Conservation (phyloP, 2,888 invertebrate species). For the Aleiodes leptofemur region DNA sequence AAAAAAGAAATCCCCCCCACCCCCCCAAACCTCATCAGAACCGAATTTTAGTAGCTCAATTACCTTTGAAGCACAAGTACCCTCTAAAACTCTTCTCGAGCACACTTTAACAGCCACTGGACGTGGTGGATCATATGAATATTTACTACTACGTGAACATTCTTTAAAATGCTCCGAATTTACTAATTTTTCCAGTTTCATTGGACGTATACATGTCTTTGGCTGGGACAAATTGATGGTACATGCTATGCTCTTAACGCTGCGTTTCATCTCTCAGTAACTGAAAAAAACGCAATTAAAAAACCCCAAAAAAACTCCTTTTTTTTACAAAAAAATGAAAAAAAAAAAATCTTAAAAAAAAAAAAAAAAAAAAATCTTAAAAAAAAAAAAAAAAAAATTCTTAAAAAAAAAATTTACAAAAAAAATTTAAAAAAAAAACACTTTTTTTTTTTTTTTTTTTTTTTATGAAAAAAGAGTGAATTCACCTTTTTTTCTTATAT, state of each 20-base stretch:
- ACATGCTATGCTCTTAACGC: constrained; percentile 59
- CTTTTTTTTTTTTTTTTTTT: too few species aligned
- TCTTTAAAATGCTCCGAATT: constrained; percentile 54
- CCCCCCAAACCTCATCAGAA: too few species aligned
- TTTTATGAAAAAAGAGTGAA: not conserved
- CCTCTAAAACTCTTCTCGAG: constrained; percentile 69
- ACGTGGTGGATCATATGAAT: constrained; percentile 52
- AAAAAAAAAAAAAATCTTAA: too few species aligned
- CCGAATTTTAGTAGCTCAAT: not conserved
- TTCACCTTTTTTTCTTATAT: not conserved
- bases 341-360: too few species aligned
- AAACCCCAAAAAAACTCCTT: too few species aligned
- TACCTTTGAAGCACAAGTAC: constrained; percentile 61
- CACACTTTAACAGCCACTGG: constrained; percentile 72
- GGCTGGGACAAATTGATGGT: constrained; percentile 69
- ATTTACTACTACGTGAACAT: constrained; percentile 46
- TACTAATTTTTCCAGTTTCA: constrained; percentile 59
- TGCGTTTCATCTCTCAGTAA: constrained; percentile 60
- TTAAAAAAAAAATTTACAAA: too few species aligned
- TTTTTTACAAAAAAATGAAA: too few species aligned
- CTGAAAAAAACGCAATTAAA: too few species aligned
- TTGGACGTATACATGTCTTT: constrained; percentile 61
- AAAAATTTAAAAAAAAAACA: too few species aligned
- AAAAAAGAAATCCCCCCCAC: too few species aligned
- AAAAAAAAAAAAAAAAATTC: too few species aligned